Conservation (phyloP, 2,888 invertebrate genomes). For the Tromatobia lineatoria region DNA sequence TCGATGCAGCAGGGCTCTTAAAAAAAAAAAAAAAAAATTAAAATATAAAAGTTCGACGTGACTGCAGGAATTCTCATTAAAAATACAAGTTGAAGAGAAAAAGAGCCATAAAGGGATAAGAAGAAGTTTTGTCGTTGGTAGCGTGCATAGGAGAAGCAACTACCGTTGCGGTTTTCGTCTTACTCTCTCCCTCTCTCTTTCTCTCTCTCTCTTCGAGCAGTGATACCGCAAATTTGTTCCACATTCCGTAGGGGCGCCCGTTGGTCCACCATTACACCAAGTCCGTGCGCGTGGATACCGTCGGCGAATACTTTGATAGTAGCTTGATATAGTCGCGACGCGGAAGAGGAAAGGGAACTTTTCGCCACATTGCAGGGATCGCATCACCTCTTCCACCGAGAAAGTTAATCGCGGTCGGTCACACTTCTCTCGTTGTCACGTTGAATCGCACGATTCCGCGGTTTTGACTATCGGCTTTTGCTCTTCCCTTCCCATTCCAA, state of each 20-base stretch:
- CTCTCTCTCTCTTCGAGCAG: conserved; percentile 1
- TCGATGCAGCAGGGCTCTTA: neutral
- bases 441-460: conserved; percentile 39
- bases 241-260: conserved; percentile 65
- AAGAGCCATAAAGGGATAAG: conserved; percentile 25
- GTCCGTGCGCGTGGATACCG: neutral
- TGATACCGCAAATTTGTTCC: conserved; percentile 69
- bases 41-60: neutral
- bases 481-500: conserved; percentile 3
- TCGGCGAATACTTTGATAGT: conserved; percentile 33
- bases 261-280: conserved; percentile 31
- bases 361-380: conserved; percentile 21
- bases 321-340: conserved; percentile 4
- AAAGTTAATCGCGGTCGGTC: conserved; percentile 61
- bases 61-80: conserved; percentile 21
- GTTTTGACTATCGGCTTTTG: conserved; percentile 53
- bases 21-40: conserved; percentile 2
- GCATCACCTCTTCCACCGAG: conserved; percentile 27
- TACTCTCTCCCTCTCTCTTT: neutral
- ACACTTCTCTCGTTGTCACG: conserved; percentile 36
- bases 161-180: conserved; percentile 44
- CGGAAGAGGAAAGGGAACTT: conserved; percentile 46
- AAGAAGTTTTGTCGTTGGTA: conserved; percentile 56
- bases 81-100: conserved; percentile 42
- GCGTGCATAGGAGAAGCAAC: conserved; percentile 24